These are phyloP conservation scores for Paradisaea rubra DNA, from an alignment of 2,113 vertebrate species.

Conservation along the genomic window DNA sequence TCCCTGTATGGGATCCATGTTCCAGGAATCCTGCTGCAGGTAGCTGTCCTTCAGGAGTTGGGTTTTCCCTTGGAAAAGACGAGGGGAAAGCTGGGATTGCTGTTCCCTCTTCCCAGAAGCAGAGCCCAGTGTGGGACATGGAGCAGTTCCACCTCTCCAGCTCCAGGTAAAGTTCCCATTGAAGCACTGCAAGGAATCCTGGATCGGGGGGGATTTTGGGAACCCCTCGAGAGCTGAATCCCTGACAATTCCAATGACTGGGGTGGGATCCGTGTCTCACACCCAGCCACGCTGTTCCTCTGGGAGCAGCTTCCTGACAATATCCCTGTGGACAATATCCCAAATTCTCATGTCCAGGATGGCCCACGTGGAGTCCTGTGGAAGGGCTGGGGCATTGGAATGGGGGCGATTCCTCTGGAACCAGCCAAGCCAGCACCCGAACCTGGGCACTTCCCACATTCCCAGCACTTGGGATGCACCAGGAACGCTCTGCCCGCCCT, in stretches of 20 bases:
- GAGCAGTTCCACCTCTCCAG: not conserved
- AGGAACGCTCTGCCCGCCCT: not conserved
- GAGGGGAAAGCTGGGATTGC: not conserved
- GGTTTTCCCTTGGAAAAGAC: not conserved
- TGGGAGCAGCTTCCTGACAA: not conserved
- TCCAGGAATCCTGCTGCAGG: not conserved
- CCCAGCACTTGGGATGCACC: not conserved
- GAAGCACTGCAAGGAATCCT: not conserved
- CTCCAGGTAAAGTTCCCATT: not conserved
- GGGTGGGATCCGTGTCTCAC: not conserved
- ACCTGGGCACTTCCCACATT: rapidly evolving
- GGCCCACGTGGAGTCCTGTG: not conserved
- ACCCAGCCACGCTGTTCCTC: not conserved
- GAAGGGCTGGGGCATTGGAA: not conserved
- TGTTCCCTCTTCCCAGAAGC: not conserved
- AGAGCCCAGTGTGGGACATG: not conserved
- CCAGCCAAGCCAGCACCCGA: not conserved
- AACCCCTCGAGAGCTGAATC: not conserved
- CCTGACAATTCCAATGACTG: not conserved
- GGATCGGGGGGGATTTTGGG: not conserved
- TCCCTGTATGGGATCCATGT: not conserved
- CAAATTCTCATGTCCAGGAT: not conserved
- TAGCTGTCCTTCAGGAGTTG: not conserved
- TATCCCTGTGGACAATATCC: not conserved
- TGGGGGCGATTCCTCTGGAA: too few species aligned